Base-by-base conservation (phyloP, 2,797 vertebrate species). In the Benthosema pterotum region DNA sequence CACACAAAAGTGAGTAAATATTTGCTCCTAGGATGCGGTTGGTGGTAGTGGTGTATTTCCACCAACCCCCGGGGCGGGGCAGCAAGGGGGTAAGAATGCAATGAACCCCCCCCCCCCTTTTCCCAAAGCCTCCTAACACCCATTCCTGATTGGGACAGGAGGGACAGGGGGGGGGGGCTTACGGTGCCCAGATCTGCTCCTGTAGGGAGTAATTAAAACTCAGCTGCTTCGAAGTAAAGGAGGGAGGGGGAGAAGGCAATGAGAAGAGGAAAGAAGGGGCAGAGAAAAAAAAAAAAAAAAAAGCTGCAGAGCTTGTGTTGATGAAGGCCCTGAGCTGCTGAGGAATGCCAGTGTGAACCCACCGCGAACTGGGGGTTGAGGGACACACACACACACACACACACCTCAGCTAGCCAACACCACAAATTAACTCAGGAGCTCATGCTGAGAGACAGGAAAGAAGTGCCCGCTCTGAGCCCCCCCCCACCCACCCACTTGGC, bases 341-440 rank as follows among this genome's bases (percentile, higher is more conserved):
- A 82, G 86, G 90, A 91, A 93, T 91, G 90, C 87, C 75, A 80
- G 75, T 65, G 78, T 85, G 74, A 72, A 79, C 72, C 57, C 72
- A 75, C 77, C 61, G 71, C 71, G 72, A 80, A 63, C 52, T 43
- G 74, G 47, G 43, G n/a, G 22, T 22, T 4, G 12, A 7, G 61
- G 43, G 12, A 65, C 25, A 11, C 65, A 59, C 61, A 74, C 17
- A 16, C 15, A 32, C 67, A n/a, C n/a, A n/a, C n/a, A n/a, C n/a
- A n/a, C 51, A 74, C 71, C 76, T 15, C 52, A 65, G 56, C 73
- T 77, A 43, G 18, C 51, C 72, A 70, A 67, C 5, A 51, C 49
- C 57, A 69, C 69, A 65, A 62, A 81, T 67, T 1, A 71, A 78
- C 61, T 63, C 60, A 52, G 49, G 55, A 57, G 16, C 55, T 67